Evolutionary conservation across 2,888 invertebrate species (phyloP).

Genomic region (Axea sp.): DNA sequence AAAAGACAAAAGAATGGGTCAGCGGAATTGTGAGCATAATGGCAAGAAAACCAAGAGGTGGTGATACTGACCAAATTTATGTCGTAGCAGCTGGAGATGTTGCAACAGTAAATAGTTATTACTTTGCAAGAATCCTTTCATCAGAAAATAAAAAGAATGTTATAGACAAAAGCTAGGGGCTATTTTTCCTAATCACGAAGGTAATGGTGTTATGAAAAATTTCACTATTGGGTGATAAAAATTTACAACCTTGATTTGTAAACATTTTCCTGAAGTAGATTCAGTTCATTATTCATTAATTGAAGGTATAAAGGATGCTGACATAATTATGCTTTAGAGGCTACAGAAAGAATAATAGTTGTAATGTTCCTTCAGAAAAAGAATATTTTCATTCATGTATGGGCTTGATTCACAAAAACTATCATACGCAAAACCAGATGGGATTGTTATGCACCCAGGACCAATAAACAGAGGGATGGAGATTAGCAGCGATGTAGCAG

Average conservation of each 20-base stretch:
- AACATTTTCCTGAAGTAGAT: slow-evolving; percentile 23
- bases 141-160: slow-evolving; percentile 31
- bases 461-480: slow-evolving; percentile 20
- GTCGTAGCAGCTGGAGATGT: slow-evolving; percentile 23
- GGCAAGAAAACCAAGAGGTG: slow-evolving; percentile 30
- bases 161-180: slow-evolving; percentile 20
- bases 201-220: slow-evolving; percentile 15
- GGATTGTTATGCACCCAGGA: slow-evolving; percentile 21
- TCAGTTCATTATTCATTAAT: slow-evolving; percentile 23
- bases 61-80: slow-evolving; percentile 26
- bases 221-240: slow-evolving; percentile 21
- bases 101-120: slow-evolving; percentile 24
- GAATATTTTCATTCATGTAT: slow-evolving; percentile 11
- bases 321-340: slow-evolving; percentile 10
- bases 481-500: slow-evolving; percentile 13
- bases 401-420: slow-evolving; percentile 13
- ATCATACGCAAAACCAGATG: slow-evolving; percentile 14
- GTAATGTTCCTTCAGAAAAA: slow-evolving; percentile 5
- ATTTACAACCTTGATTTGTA: slow-evolving; percentile 10
- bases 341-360: slow-evolving; percentile 12
- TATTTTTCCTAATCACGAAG: slow-evolving; percentile 17
- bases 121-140: slow-evolving; percentile 26
- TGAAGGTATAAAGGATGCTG: slow-evolving; percentile 19
- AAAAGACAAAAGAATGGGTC: slow-evolving; percentile 27
- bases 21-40: slow-evolving; percentile 23